Evolutionary conservation across 2,797 vertebrate species (phyloP), one percentile per base, ranked within the genome.

Genomic region (Syngnathus acus): DNA sequence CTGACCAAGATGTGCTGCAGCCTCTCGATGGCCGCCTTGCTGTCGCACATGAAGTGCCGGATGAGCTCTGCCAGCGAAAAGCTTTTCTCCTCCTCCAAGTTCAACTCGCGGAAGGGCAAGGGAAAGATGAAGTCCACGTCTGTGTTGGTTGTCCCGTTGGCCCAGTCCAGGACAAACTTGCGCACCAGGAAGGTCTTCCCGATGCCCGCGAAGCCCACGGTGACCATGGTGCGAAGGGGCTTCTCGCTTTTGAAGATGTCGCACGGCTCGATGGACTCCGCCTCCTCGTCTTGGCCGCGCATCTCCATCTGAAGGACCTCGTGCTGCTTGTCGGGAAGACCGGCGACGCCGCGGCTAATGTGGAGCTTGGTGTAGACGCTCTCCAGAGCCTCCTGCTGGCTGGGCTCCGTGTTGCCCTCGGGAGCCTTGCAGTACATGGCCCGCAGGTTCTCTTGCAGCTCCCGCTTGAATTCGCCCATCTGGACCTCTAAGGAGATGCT

Each of bases 161-260:
- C 65, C 75, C 72, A 77, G 67, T 74, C 75, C 69, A 74, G 26
- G 16, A 74, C 59, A 39, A 77, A 74, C 37, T 69, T 74, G 13
- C 48, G 65, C 17, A 74, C 67, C 0, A 77, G 58, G 62, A 77
- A 42, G 0, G 75, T 74, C 69, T 77, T 77, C 0, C 75, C 75
- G 13, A 74, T 69, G 42, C 75, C 73, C 26, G 73, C 73, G 1
- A 71, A 47, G 19, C 73, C 73, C 1, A n/a, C 66, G 6, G 69
- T 71, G 39, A 71, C 32, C 47, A 75, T 47, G 1, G 37, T 62
- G 66, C 66, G 68, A 9, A 68, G 39, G 10, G 38, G 60, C n/a
- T 58, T 42, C 38, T 53, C 69, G 6, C 40, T 48, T 57, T 57
- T 8, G 51, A 71, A 66, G 16, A 66, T 71, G 37, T 71, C 14